Evolutionary conservation across 2,797 vertebrate species (phyloP).

Genomic region (Malacoraja senta): DNA sequence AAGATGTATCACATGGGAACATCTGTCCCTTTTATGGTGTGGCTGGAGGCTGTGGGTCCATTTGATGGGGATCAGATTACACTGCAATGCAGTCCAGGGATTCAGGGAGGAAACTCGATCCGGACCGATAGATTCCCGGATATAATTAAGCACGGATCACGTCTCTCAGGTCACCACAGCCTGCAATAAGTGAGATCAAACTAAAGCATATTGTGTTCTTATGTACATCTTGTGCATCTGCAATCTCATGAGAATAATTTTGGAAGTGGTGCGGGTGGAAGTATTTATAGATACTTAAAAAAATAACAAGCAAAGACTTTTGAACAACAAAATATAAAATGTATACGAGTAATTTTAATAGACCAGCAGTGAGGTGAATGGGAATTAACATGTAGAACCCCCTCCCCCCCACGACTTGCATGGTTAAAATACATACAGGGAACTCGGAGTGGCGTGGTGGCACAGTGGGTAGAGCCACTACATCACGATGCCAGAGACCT

Average conservation of each 20-base stretch:
- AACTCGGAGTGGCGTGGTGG: no score
- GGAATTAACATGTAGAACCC: no score
- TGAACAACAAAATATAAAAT: not conserved
- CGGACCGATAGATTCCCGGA: not conserved
- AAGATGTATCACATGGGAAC: not conserved
- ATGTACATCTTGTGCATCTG: not conserved
- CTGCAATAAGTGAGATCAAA: not conserved
- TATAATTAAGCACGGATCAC: not conserved
- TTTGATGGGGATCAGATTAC: constrained; percentile 17
- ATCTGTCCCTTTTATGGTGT: not conserved
- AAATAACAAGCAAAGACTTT: not conserved
- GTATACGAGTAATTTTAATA: not conserved
- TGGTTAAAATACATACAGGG: no score
- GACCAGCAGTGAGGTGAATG: not conserved
- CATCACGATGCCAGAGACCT: no score
- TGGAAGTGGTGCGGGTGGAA: not conserved
- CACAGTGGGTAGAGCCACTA: no score
- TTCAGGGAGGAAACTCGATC: not conserved
- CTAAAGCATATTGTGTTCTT: not conserved
- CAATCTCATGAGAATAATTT: not conserved
- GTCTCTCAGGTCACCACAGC: not conserved
- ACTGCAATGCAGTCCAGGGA: not conserved
- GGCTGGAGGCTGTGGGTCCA: not conserved
- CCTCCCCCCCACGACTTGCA: no score
- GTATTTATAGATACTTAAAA: not conserved